Conservation (phyloP, 2,113 vertebrate genomes). For the Larimichthys crocea region DNA sequence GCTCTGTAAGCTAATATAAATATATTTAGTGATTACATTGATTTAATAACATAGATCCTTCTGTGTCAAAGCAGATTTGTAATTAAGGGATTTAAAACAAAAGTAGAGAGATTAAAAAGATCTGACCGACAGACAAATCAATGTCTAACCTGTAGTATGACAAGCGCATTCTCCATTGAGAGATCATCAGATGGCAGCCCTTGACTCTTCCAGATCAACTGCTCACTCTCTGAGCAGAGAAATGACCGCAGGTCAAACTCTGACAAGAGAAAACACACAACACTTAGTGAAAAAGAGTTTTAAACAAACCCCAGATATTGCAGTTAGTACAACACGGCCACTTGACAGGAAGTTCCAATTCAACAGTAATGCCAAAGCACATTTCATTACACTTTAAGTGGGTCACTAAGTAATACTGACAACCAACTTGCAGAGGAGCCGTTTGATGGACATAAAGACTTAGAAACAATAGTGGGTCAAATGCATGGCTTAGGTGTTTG, state of each 20-base stretch:
- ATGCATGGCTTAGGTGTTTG: not conserved
- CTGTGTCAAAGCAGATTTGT: not conserved
- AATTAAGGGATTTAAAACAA: not conserved
- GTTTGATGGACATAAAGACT: not conserved
- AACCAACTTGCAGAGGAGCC: not conserved
- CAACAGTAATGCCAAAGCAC: not conserved
- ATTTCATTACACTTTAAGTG: not conserved
- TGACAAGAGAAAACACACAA: conserved; percentile 66
- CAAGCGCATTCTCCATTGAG: conserved; percentile 96
- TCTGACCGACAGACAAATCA: not conserved
- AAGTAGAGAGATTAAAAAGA: not conserved
- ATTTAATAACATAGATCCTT: not conserved
- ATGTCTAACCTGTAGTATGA: conserved; percentile 93
- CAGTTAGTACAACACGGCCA: not conserved
- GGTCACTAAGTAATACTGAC: not conserved
- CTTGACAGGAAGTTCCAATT: not conserved
- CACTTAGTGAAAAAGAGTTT: not conserved
- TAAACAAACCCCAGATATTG: not conserved
- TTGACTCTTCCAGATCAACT: conserved; percentile 98
- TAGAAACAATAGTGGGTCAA: not conserved
- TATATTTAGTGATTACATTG: not conserved
- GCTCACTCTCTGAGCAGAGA: conserved; percentile 96
- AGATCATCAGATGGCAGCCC: conserved; percentile 97
- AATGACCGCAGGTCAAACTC: conserved; percentile 94
- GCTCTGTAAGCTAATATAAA: not conserved